Evolutionary conservation across 1,140 invertebrate species (phyloP), one percentile per base, ranked within the genome.

Genomic region (Acyrthosiphon pisum): DNA sequence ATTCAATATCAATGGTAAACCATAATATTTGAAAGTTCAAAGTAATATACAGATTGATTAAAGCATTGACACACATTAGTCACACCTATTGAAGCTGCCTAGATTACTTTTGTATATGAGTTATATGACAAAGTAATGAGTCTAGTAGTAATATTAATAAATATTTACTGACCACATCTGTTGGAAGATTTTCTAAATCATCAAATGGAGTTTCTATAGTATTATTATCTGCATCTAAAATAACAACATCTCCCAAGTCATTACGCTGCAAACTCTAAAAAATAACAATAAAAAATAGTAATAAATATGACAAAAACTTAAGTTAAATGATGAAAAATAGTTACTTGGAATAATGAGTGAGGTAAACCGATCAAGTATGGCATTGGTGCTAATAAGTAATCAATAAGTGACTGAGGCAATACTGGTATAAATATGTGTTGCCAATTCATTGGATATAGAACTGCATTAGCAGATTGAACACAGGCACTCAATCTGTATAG

Each of bases 401-500:
- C 98, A 93, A 98, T 97, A 68, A 99, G 96, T 94, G 97, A 96
- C 94, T 97, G 96, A 35, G 99, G 98, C 94, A 99, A 95, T 48
- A 95, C 97, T 50, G 99, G 98, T 95, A 99, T 99, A 95, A 98
- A 99, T 94, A 99, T 98, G 94, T 99, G 98, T 95, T 99, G 99
- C 99, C 99, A 99, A 94, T 97, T 97, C 98, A 99, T 99, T 9
- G 99, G 99, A 95, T 99, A 99, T 50, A 99, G 96, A 53, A 99
- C 96, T 93, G 98, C 97, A 95, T 99, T 99, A 18, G 98, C 98
- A 11, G 98, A 98, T 95, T 99, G 98, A 35, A 99, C 98, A 95
- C 98, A 99, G 3, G 98, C 98, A 94, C 98, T 98, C 83, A 99
- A 95, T 93, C 98, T 96, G 94, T 97, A 98, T 93, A 99, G 96